phyloP scores from a whole-genome alignment of 30 jellyfish, hydroid and myxozoan species.

The Morbakka virulenta region DNA sequence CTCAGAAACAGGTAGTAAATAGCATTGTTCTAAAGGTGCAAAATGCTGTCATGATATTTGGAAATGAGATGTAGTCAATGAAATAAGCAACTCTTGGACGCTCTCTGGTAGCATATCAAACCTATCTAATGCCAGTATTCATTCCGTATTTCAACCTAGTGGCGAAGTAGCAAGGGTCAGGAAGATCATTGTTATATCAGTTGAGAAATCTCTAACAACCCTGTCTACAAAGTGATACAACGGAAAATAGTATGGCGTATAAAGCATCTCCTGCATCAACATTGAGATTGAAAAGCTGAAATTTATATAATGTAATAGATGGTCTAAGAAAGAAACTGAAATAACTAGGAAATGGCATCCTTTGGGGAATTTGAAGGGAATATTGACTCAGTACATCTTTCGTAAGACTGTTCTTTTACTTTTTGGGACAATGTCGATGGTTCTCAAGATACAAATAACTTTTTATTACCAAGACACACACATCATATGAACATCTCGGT shows the following conservation, averaged over 20 bases:
- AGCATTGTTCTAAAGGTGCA: constrained; percentile 1
- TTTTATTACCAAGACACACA: not conserved
- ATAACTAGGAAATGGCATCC: not conserved
- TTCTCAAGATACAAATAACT: not conserved
- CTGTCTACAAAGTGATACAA: not conserved
- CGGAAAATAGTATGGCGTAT: not conserved
- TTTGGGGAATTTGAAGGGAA: not conserved
- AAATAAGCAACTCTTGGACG: not conserved
- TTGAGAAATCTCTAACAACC: not conserved
- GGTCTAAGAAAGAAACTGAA: not conserved
- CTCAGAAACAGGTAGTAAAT: constrained; percentile 1
- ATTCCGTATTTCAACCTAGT: constrained; percentile 3
- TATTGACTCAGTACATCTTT: not conserved
- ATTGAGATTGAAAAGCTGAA: not conserved
- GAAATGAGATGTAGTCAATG: constrained; percentile 7
- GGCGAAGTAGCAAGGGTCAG: constrained; percentile 32
- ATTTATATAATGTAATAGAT: not conserved
- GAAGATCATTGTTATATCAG: not conserved
- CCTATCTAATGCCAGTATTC: constrained; percentile 1
- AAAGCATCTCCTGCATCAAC: not conserved
- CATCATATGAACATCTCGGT: not conserved
- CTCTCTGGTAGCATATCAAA: constrained; percentile 4
- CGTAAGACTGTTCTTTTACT: constrained; percentile 1
- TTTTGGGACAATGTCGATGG: not conserved
- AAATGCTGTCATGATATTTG: constrained; percentile 9